Evolutionary conservation across 2,797 vertebrate species (phyloP).

Genomic region (Onychomys torridus): DNA sequence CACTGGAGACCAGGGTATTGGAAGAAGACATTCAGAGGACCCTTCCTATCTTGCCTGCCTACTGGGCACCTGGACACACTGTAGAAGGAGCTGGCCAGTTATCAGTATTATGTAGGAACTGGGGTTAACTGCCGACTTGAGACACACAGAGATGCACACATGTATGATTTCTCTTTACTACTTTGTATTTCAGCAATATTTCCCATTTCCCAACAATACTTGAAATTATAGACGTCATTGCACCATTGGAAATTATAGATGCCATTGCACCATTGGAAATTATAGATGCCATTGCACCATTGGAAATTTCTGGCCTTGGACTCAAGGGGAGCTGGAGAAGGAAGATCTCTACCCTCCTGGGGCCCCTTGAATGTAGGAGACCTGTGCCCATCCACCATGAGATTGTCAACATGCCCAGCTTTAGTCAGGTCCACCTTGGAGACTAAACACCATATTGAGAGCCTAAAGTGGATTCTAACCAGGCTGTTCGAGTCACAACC

Average conservation of each 20-base stretch:
- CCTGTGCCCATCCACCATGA: not conserved
- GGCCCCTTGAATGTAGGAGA: not conserved
- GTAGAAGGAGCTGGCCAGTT: not conserved
- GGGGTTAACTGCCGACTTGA: not conserved
- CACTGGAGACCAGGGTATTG: not conserved
- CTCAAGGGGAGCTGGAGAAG: not conserved
- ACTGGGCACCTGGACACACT: fast-evolving
- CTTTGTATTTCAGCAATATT: slow-evolving; percentile 21
- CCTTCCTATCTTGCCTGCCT: not conserved
- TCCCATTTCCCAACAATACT: slow-evolving; percentile 19
- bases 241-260: slow-evolving; percentile 1
- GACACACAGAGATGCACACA: not conserved
- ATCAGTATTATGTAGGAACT: not conserved
- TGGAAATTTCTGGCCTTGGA: slow-evolving; percentile 22
- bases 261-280: not conserved
- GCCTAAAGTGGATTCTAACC: not conserved
- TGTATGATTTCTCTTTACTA: slow-evolving; percentile 8
- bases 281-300: not conserved
- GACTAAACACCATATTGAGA: not conserved
- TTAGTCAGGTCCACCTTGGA: not conserved
- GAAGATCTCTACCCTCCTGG: not conserved
- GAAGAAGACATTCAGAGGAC: not conserved
- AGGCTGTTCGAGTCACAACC: not conserved
- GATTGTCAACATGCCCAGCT: not conserved
- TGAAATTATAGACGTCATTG: slow-evolving; percentile 23